Base-by-base conservation (phyloP, 2,888 invertebrate species). In the Erebia palarica region DNA sequence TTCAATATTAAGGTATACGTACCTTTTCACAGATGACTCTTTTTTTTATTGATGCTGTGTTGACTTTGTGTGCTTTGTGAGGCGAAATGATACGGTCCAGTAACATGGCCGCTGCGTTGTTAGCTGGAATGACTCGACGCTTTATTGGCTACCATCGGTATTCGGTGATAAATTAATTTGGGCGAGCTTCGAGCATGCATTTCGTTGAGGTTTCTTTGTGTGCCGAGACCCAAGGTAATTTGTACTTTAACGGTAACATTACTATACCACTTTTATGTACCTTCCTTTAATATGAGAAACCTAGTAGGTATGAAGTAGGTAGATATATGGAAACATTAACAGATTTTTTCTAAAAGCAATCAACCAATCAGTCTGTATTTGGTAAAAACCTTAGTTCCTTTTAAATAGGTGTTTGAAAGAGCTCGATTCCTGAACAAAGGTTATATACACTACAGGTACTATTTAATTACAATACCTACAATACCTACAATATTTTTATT, bases 81-180 rank as follows among this genome's bases (percentile, higher is more conserved):
- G 69, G 76, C 73, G 79, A 77, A 79, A 79, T 82, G 81, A 79
- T 77, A 79, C 76, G 77, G 77, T 75, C 73, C 79, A 73, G 85
- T 86, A 88, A 89, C 83, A 83, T 83, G 85, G 88, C 80, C 79
- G 82, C 78, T 65, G 70, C 75, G 78, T 83, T 83, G 87, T 90
- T 89, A 89, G 81, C 82, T 80, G 83, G 84, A 83, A 89, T 90
- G 90, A 90, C 89, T 89, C 85, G 87, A 81, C 79, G 77, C 80
- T 85, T 85, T 84, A 84, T 81, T 81, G 79, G 80, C 75, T 80
- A 78, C 79, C 79, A 78, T 81, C 72, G 78, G 76, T 73, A 78
- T 78, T 77, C 78, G 79, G 44, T 64, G 27, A 27, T 16, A 64
- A 64, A 64, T 49, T 49, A 51, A 49, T 64, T 49, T 49, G 21